Evolutionary conservation across 2,113 vertebrate species (phyloP).

Genomic region (Tachysurus fulvidraco): DNA sequence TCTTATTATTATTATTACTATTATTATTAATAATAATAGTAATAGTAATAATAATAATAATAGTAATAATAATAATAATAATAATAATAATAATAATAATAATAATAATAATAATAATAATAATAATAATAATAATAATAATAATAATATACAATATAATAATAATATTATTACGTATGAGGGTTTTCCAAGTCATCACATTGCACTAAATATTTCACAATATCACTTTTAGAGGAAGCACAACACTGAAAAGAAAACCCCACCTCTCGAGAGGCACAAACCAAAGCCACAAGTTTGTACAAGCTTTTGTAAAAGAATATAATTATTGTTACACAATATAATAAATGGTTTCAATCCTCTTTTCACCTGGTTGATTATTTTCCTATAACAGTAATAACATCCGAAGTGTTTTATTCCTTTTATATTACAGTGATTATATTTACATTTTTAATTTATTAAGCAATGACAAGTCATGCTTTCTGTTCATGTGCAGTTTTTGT

Average conservation of each 20-base stretch:
- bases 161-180: neutral
- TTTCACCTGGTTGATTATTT: neutral
- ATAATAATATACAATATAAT: too few relatives aligned
- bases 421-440: neutral
- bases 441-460: too few relatives aligned
- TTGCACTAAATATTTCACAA: neutral
- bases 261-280: neutral
- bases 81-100: too few relatives aligned
- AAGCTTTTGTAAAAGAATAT: neutral
- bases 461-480: too few relatives aligned
- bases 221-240: neutral
- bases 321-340: neutral
- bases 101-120: too few relatives aligned
- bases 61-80: too few relatives aligned
- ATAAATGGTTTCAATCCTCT: neutral
- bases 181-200: neutral
- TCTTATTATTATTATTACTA: too few relatives aligned
- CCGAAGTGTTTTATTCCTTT: neutral
- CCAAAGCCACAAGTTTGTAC: neutral
- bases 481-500: neutral
- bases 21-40: too few relatives aligned
- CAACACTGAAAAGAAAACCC: neutral
- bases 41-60: too few relatives aligned
- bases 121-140: too few relatives aligned
- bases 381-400: neutral